These are phyloP conservation scores for Tupaia chinensis DNA, from an alignment of 2,113 vertebrate species.

Conservation along the genomic window DNA sequence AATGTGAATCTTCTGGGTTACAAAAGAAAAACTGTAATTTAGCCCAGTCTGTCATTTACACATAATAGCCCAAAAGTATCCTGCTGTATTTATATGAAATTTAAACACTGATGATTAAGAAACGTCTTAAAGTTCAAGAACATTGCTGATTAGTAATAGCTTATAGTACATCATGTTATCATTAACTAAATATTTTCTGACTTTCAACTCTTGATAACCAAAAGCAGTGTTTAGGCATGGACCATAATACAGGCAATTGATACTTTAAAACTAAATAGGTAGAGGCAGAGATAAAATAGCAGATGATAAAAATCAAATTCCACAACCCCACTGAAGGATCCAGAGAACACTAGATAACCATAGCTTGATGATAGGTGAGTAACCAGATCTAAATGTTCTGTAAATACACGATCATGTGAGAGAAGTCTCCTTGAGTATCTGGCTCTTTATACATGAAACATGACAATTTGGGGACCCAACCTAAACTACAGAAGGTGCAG, in stretches of 20 bases:
- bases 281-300: conserved; percentile 61
- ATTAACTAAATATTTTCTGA: conserved; percentile 79
- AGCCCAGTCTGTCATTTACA: conserved; percentile 13
- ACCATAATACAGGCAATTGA: conserved; percentile 47
- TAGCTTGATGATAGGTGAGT: conserved; percentile 62
- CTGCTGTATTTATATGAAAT: conserved; percentile 51
- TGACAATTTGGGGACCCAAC: background rate
- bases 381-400: conserved; percentile 64
- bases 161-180: conserved; percentile 67
- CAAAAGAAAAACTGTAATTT: conserved; percentile 44
- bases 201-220: conserved; percentile 70
- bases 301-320: conserved; percentile 79
- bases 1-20: background rate
- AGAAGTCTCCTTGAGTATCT: conserved; percentile 46
- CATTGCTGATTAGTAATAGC: conserved; percentile 67
- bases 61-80: background rate
- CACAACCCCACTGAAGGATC: conserved; percentile 43
- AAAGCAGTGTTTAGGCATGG: conserved; percentile 62
- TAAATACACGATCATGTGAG: conserved; percentile 59
- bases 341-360: conserved; percentile 35
- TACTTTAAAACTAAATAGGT: conserved; percentile 67
- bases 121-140: conserved; percentile 60
- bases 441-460: conserved; percentile 64
- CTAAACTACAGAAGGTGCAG: background rate
- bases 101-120: conserved; percentile 60